Evolutionary conservation across 2,797 vertebrate genomes (phyloP), one percentile per base, ranked within the genome.

Genomic region (Ciconia nigra): DNA sequence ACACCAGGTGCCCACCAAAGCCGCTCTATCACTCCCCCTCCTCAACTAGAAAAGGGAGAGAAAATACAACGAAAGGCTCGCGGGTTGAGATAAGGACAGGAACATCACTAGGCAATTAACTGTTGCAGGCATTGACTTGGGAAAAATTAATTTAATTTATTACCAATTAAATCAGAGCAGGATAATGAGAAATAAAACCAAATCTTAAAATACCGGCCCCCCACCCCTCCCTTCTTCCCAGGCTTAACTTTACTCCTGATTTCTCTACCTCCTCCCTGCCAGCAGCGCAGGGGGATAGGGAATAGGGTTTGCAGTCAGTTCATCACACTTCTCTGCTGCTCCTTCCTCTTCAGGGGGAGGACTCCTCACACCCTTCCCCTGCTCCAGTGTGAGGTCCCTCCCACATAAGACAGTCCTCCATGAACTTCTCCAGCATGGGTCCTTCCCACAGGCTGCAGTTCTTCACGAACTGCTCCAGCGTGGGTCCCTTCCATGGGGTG

Each of bases 271-370:
- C 55, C 33, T n/a, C 33, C 55, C 33, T 6, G 9, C 51, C 1
- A 22, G 14, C 7, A 2, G 21, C 3, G 3, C 55, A 24, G 21
- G 14, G 33, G 13, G 55, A 22, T 0, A 1, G 55, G 55, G 55
- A n/a, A n/a, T 15, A 14, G 33, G 55, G 33, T 33, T 15, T n/a
- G 33, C 0, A 33, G 55, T n/a, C 33, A n/a, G 33, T 15, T 22
- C 33, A 57, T 57, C 55, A 22, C 55, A 57, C 9, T 4, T n/a
- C 13, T 22, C 55, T 57, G 54, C 20, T 1, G 20, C 54, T 57
- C 54, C 20, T n/a, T 57, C 21, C 21, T 57, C 33, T 21, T 4
- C 55, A 22, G 21, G 33, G 54, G 33, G 51, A 57, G 55, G 55
- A n/a, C 55, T 57, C 55, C 33, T 57, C 55, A 57, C 33, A 57